These are phyloP conservation scores for Eumerus sabulonum DNA, from an alignment of 2,888 invertebrate genomes.

Conservation along the genomic window DNA sequence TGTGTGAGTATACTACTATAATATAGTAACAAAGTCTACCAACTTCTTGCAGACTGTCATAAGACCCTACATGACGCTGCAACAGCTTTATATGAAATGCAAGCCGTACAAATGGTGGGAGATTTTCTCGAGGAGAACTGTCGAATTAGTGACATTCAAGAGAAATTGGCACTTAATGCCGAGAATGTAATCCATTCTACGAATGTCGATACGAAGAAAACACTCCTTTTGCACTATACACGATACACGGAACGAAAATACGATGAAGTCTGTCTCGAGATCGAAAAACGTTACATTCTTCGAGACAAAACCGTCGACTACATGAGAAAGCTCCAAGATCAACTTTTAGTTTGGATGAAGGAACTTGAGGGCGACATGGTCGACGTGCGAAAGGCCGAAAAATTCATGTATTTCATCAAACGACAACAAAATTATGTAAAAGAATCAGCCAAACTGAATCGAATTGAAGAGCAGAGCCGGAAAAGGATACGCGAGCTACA, in stretches of 20 bases:
- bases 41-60: constrained; percentile 66
- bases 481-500: constrained; percentile 69
- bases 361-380: constrained; percentile 71
- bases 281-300: constrained; percentile 72
- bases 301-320: constrained; percentile 72
- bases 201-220: constrained; percentile 71
- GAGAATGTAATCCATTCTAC: constrained; percentile 74
- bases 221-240: constrained; percentile 71
- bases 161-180: constrained; percentile 69
- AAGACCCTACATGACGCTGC: constrained; percentile 69
- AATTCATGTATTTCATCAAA: constrained; percentile 72
- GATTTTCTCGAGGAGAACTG: constrained; percentile 73
- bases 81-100: constrained; percentile 72
- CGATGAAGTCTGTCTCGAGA: constrained; percentile 72
- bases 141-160: constrained; percentile 66
- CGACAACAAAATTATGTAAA: constrained; percentile 73
- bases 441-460: constrained; percentile 72
- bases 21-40: background rate
- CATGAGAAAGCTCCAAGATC: constrained; percentile 73
- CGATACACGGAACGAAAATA: constrained; percentile 72
- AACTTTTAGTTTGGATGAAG: constrained; percentile 72
- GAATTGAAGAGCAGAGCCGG: constrained; percentile 69
- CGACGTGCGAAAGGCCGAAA: constrained; percentile 74
- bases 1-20: background rate
- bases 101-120: constrained; percentile 72